Evolutionary conservation across 2,113 vertebrate species (phyloP), one percentile per base, ranked within the genome.

Genomic region (Spea bombifrons): DNA sequence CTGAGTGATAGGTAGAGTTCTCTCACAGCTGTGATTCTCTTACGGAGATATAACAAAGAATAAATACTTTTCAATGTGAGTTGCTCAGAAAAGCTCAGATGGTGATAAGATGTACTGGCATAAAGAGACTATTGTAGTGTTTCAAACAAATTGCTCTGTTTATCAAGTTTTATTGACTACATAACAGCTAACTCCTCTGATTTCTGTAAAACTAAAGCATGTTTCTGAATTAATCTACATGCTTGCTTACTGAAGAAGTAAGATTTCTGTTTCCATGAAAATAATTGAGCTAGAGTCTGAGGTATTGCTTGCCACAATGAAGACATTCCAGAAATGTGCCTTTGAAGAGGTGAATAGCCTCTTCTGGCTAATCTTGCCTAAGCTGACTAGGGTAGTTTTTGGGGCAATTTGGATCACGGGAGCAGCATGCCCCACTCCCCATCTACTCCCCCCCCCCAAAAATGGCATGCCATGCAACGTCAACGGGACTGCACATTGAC

Each of bases 81-180:
- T 49, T 69, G 52, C 52, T 76, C 61, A 43, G 13, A 48, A 48
- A 59, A n/a, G 46, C 75, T 63, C 61, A 70, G 75, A 70, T 63
- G 43, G 50, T 69, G 53, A 76, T 61, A 69, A 59, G n/a, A 69
- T 67, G 50, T 67, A 48, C 55, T 7, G 30, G 52, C 75, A 63
- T 70, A 52, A 69, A 76, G 70, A 59, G 16, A 12, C 15, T 43
- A 48, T 49, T 50, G 17, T 55, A 3, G 66, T 68, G 43, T 77
- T 70, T 70, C 75, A 69, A 45, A 69, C 52, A 76, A 69, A 76
- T 59, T 13, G 48, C 50, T 43, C 45, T 69, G 66, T 76, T 76
- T 59, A 76, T 76, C 75, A 76, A 44, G 47, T 76, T 50, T 30
- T 69, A 69, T 69, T 76, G 75, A 55, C 55, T 57, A 46, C 65